phyloP scores from a whole-genome alignment of 1,140 invertebrate genomes.

The Drosophila yakuba region DNA sequence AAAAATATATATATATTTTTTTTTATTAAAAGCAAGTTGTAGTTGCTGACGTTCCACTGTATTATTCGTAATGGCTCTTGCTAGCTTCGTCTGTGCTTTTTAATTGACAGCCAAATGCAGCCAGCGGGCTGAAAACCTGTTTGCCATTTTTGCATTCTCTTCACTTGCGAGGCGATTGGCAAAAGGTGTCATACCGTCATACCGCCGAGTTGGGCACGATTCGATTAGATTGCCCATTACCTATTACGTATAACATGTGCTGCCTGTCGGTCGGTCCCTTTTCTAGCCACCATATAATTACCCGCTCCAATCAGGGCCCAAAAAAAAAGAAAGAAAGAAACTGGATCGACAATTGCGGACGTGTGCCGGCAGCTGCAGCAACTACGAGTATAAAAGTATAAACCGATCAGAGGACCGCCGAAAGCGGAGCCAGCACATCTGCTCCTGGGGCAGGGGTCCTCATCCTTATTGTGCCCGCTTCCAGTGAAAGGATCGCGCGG shows the following conservation, averaged over 20 bases:
- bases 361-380: constrained; percentile 74
- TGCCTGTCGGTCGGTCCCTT: constrained; percentile 20
- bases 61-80: constrained; percentile 26
- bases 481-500: constrained; percentile 41
- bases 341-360: constrained; percentile 44
- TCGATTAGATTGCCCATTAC: constrained; percentile 61
- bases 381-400: constrained; percentile 43
- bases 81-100: constrained; percentile 43
- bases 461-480: constrained; percentile 49
- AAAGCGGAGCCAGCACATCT: constrained; percentile 41
- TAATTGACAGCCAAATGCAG: constrained; percentile 76
- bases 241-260: constrained; percentile 64
- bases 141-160: constrained; percentile 65
- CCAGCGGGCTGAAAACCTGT: constrained; percentile 51
- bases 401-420: constrained; percentile 41
- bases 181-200: constrained; percentile 76
- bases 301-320: constrained; percentile 51
- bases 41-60: not conserved
- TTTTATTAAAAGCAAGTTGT: not conserved
- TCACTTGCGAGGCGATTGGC: constrained; percentile 46
- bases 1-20: not conserved
- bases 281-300: constrained; percentile 16
- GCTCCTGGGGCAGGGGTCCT: constrained; percentile 27
- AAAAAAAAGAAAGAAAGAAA: constrained; percentile 17
- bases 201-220: constrained; percentile 44